Conservation (phyloP, 2,113 vertebrate species). For the Lamprotornis superbus region DNA sequence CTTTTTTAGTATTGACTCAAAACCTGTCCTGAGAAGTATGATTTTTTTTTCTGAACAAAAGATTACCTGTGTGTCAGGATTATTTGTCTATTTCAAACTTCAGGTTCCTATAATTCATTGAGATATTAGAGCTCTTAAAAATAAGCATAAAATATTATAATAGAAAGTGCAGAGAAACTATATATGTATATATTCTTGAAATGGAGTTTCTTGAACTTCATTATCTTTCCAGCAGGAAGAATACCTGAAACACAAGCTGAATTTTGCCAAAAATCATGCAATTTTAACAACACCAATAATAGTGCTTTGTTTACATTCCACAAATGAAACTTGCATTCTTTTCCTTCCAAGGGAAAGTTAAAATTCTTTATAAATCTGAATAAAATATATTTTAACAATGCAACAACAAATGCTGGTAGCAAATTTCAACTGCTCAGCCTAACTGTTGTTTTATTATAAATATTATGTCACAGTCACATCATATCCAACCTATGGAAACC, state of each 20-base stretch:
- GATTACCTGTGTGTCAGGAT: neutral
- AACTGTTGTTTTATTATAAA: slow-evolving; percentile 1
- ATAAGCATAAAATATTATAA: neutral
- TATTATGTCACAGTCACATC: neutral
- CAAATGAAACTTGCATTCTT: neutral
- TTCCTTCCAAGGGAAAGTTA: neutral
- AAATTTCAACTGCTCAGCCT: neutral
- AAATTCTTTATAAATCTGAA: slow-evolving; percentile 4
- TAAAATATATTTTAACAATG: neutral
- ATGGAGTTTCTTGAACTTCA: neutral
- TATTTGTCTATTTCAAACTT: neutral
- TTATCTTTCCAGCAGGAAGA: neutral
- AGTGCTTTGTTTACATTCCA: slow-evolving; percentile 14
- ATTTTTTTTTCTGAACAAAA: neutral
- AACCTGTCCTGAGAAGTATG: neutral
- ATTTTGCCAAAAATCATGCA: neutral
- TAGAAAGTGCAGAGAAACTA: neutral
- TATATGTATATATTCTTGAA: neutral
- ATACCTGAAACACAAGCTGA: neutral
- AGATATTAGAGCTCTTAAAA: neutral
- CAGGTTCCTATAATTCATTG: neutral
- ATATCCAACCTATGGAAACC: neutral
- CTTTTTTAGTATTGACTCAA: neutral
- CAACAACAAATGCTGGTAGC: neutral
- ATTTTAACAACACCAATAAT: neutral